Percentiles rank a stretch among this genome's conserved stretches.
Evolutionary conservation across 1,140 invertebrate species (phyloP).

Genomic region (Trigoniulus corallinus): DNA sequence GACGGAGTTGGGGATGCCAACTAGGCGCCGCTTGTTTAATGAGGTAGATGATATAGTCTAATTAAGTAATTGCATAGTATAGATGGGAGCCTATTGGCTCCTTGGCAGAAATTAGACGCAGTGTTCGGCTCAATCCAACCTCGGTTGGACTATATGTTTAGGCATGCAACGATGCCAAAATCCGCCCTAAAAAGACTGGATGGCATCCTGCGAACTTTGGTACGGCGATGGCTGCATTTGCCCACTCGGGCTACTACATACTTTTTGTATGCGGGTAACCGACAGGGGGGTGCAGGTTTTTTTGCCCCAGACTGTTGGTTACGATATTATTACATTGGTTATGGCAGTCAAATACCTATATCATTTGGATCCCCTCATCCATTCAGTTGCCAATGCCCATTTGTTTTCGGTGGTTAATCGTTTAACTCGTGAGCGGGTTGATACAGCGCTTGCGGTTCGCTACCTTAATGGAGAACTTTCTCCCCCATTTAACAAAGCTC

Average conservation of each 20-base stretch:
- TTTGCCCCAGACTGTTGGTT: too few relatives aligned
- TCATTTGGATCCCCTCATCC: too few relatives aligned
- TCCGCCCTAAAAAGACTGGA: background rate
- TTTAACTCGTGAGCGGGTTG: too few relatives aligned
- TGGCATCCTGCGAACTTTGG: background rate
- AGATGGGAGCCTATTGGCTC: background rate
- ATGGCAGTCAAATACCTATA: too few relatives aligned
- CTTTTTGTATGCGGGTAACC: background rate
- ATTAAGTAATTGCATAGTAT: background rate
- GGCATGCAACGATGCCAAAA: background rate
- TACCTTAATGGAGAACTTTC: too few relatives aligned
- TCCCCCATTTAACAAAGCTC: too few relatives aligned
- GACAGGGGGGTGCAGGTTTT: background rate
- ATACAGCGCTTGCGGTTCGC: too few relatives aligned
- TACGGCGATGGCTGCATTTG: background rate
- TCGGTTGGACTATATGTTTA: background rate
- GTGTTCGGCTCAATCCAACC: too few relatives aligned
- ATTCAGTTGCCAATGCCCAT: too few relatives aligned
- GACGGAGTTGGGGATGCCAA: background rate
- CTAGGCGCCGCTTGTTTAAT: background rate
- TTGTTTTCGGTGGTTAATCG: too few relatives aligned
- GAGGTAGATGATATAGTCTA: background rate
- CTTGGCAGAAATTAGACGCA: slow-evolving; percentile 8
- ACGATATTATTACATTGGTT: too few relatives aligned
- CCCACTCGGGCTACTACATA: background rate